phyloP scores from a whole-genome alignment of 2,113 vertebrate genomes.

The Origma solitaria region DNA sequence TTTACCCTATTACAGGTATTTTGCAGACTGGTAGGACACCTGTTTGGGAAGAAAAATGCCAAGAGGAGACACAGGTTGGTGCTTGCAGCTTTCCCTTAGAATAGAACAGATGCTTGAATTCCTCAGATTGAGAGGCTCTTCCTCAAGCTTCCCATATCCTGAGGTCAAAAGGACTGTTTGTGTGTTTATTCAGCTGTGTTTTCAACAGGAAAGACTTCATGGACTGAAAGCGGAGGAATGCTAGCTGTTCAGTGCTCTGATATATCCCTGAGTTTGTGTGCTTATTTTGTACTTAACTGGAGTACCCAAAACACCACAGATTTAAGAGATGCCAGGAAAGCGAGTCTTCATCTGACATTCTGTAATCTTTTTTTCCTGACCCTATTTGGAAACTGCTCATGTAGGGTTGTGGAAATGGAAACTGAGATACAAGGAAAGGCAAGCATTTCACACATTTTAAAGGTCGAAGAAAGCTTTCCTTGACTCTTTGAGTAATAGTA shows the following conservation, averaged over 20 bases:
- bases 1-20: not conserved
- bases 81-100: not conserved
- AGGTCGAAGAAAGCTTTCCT: not conserved
- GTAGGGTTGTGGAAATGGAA: not conserved
- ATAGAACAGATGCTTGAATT: not conserved
- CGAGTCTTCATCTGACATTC: not conserved
- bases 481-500: not conserved
- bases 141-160: not conserved
- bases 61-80: not conserved
- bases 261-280: not conserved
- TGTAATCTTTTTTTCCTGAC: not conserved
- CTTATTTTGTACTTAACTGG: not conserved
- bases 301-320: not conserved
- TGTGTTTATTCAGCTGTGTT: not conserved
- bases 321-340: not conserved
- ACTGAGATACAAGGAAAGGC: not conserved
- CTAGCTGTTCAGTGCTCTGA: not conserved
- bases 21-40: not conserved
- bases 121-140: not conserved
- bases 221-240: not conserved
- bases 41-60: not conserved
- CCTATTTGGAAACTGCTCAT: rapidly evolving
- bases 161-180: not conserved
- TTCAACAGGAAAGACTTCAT: not conserved
- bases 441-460: not conserved